phyloP scores from a whole-genome alignment of 2,113 vertebrate species.

The Phalacrocorax aristotelis region DNA sequence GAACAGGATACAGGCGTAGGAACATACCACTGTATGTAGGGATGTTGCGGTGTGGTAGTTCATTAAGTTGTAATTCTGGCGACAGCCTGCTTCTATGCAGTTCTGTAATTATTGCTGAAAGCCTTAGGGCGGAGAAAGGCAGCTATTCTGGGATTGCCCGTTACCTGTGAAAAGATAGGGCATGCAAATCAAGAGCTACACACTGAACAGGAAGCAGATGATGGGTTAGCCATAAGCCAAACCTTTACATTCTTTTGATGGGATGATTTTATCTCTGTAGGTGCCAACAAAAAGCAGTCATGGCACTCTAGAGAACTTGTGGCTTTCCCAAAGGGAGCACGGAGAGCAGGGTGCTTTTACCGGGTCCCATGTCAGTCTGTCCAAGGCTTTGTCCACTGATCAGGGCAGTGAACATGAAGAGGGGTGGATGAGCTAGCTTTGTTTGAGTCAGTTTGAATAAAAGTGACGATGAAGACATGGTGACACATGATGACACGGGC shows the following conservation, averaged over 20 bases:
- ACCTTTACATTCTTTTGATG: background rate
- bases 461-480: background rate
- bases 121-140: background rate
- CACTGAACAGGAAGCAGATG: background rate
- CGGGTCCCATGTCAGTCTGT: background rate
- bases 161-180: background rate
- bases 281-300: background rate
- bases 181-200: background rate
- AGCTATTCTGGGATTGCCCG: background rate
- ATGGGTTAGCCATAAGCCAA: background rate
- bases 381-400: background rate
- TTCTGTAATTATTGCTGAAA: background rate
- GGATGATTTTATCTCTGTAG: background rate
- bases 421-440: background rate
- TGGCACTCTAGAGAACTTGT: background rate
- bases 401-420: background rate
- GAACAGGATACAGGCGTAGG: background rate
- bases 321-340: background rate
- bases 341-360: background rate
- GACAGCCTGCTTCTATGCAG: background rate
- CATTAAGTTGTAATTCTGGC: background rate
- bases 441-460: background rate
- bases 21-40: background rate
- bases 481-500: fast-evolving
- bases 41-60: background rate